Evolutionary conservation across 2,113 vertebrate genomes (phyloP), one percentile per base, ranked within the genome.

Genomic region (Colossoma macropomum): DNA sequence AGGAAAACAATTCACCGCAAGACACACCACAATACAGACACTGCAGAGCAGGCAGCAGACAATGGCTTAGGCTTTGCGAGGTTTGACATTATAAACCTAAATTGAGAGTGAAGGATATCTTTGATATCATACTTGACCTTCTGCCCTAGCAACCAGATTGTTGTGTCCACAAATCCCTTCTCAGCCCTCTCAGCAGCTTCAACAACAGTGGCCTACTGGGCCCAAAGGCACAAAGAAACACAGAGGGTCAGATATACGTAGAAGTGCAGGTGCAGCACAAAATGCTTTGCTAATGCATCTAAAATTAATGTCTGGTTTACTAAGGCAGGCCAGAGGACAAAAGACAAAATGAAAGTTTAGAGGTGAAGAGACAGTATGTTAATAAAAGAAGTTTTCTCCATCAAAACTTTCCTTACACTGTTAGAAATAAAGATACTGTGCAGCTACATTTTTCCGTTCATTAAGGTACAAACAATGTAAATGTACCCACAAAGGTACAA

Each of bases 1-100:
- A 38, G 77, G 12, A 38, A 79, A 81, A 83, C 48, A 75, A 30
- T 56, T 70, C 52, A 65, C 81, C 70, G 62, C 81, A 83, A 38
- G 19, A 77, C 66, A 71, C 41, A 71, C 74, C 75, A 83, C 38
- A 70, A 77, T 56, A 70, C 65, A 83, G 17, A 71, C 80, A 65
- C 9, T 38, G 71, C 70, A 66, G 50, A 81, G 69, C 65, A 54
- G 45, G 65, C 9, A 54, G 71, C 45, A 74, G 54, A 75, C 72
- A 83, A 77, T 50, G 59, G 81, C 25, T 50, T 50, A 77, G 66
- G 75, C 69, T 70, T 77, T 45, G 63, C 27, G 23, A 82, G 62
- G 52, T 82, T 66, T 70, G 52, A 62, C n/a, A 62, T 71, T 71
- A 71, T 60, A 77, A 17, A 50, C 70, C 52, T 83, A 76, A 62